phyloP scores from a whole-genome alignment of 1,140 invertebrate species.

The Panagrolaimus sp. region DNA sequence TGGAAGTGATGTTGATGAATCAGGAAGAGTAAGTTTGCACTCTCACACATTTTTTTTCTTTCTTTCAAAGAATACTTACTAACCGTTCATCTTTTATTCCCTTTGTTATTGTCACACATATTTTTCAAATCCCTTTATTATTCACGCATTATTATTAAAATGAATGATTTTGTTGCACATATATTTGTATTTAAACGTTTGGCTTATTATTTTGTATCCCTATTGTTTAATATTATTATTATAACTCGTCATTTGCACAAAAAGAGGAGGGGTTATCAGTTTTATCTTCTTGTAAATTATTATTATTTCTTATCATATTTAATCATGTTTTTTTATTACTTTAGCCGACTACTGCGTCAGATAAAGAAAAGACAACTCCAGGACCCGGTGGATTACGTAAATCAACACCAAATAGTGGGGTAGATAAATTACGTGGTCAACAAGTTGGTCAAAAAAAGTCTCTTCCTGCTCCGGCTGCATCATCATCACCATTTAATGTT shows the following conservation, averaged over 20 bases:
- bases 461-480: background rate
- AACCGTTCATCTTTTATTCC: background rate
- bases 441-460: constrained; percentile 27
- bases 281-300: background rate
- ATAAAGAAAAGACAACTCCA: background rate
- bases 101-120: constrained; percentile 2
- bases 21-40: constrained; percentile 7
- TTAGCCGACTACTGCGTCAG: background rate
- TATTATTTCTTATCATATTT: background rate
- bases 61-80: too few species aligned
- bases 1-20: constrained; percentile 12
- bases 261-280: too few species aligned
- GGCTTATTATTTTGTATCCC: too few species aligned
- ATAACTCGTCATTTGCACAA: too few species aligned
- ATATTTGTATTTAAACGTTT: too few species aligned
- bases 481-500: constrained; percentile 19
- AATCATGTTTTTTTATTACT: background rate
- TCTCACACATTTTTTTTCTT: too few species aligned
- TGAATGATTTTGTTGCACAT: too few species aligned
- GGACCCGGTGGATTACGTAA: background rate
- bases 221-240: too few species aligned
- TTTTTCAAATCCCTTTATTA: background rate
- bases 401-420: constrained; percentile 9
- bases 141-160: background rate
- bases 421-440: constrained; percentile 25